A percentile compares a stretch with the other conserved stretches of the same genome.
Conservation (phyloP, 1,140 invertebrate genomes). For the Myzus persicae region DNA sequence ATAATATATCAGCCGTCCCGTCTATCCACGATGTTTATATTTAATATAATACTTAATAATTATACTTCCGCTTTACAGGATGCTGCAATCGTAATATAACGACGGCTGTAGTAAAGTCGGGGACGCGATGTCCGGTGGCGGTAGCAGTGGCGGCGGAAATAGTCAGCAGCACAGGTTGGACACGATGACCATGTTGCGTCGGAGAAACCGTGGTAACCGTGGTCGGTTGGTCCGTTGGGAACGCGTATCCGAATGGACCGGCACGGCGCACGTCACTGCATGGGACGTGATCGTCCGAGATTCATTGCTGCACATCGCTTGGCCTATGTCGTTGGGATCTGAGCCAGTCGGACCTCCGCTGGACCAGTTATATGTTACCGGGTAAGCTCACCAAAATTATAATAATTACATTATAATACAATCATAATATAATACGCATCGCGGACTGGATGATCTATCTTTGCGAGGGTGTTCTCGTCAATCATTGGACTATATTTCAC, state of each 20-base stretch:
- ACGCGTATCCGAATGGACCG: constrained; percentile 61
- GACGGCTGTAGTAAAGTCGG: too few species aligned
- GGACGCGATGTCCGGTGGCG: neutral
- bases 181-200: constrained; percentile 19
- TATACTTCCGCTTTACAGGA: neutral
- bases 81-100: neutral
- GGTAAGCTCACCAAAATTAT: neutral
- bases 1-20: too few species aligned
- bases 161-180: neutral
- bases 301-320: constrained; percentile 65
- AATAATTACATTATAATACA: too few species aligned
- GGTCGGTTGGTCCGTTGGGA: constrained; percentile 63
- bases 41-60: neutral
- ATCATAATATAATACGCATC: too few species aligned
- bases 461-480: too few species aligned
- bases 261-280: constrained; percentile 61
- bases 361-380: constrained; percentile 52
- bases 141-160: neutral
- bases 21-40: too few species aligned
- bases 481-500: too few species aligned
- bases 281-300: constrained; percentile 65
- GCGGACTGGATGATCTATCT: too few species aligned
- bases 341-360: constrained; percentile 60
- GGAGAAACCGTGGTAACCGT: constrained; percentile 58
- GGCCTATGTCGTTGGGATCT: constrained; percentile 65